Evolutionary conservation across 2,888 invertebrate genomes (phyloP), one percentile per base, ranked within the genome.

Genomic region (Oxystoma pomonae): DNA sequence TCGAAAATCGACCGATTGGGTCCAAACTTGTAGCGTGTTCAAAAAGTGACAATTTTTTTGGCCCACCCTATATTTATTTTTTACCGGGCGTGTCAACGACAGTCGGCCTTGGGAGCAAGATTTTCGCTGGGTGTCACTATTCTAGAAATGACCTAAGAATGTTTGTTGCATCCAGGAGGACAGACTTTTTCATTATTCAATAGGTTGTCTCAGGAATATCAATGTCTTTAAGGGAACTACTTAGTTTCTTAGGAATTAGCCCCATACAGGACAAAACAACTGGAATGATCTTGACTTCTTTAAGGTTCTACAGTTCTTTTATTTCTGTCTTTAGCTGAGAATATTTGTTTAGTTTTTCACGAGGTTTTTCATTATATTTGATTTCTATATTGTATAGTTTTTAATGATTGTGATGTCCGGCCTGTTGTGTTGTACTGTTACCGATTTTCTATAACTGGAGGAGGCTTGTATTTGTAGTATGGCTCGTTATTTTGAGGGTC

Each of bases 241-340:
- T 50, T n/a, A 50, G 50, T 12, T 50, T 50, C n/a, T 50, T 50
- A 12, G 50, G 50, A 50, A 50, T 50, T n/a, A 50, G n/a, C 50
- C 12, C 50, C 50, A 50, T 9, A 50, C 50, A 12, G 9, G n/a
- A 50, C 50, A 50, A 50, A 50, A 50, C 9, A 50, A 50, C 50
- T 50, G 50, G 50, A 50, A 50, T 50, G 50, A n/a, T 50, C 50
- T 50, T 50, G 50, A 50, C 50, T 50, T 50, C 50, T 50, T 50
- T n/a, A 9, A 50, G 50, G n/a, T 50, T 50, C 50, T n/a, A 50
- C 50, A n/a, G n/a, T n/a, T n/a, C n/a, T n/a, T n/a, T n/a, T n/a
- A n/a, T n/a, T n/a, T n/a, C n/a, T n/a, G n/a, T n/a, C n/a, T n/a
- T n/a, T n/a, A n/a, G n/a, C n/a, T n/a, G n/a, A n/a, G n/a, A n/a